Percentiles rank a stretch among this genome's conserved stretches.
Conservation (phyloP, 1,140 invertebrate species). For the Steinernema khuongi region DNA sequence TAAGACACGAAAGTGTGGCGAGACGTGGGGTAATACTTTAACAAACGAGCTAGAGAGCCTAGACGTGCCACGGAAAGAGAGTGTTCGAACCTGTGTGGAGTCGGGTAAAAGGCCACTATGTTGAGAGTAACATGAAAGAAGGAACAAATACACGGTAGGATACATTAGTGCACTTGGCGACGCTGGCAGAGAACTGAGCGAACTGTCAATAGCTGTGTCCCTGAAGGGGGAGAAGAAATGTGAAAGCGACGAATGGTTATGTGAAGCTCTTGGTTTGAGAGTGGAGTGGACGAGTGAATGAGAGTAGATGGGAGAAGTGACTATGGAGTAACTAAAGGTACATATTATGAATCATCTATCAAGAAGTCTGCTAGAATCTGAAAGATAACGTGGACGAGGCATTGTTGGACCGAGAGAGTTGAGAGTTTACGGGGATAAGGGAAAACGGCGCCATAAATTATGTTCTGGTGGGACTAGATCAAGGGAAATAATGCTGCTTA, state of each 20-base stretch:
- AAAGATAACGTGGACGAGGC: neutral
- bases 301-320: neutral
- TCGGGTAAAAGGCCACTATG: neutral
- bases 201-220: neutral
- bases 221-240: neutral
- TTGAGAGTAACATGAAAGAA: neutral
- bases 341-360: neutral
- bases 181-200: slow-evolving; percentile 1
- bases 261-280: neutral
- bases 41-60: no score
- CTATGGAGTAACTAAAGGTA: neutral
- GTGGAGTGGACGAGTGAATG: neutral
- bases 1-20: neutral
- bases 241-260: neutral
- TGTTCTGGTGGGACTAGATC: neutral
- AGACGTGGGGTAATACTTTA: no score
- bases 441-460: no score
- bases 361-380: slow-evolving; percentile 11
- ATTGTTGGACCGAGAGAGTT: neutral
- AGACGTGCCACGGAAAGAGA: no score
- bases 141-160: neutral
- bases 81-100: neutral
- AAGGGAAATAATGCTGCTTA: neutral
- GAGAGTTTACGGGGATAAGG: neutral
- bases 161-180: neutral